Evolutionary conservation across 53 echinoderm and acorn worm genomes (phyloP), one percentile per base, ranked within the genome.

Genomic region (Echinometra lucunter): DNA sequence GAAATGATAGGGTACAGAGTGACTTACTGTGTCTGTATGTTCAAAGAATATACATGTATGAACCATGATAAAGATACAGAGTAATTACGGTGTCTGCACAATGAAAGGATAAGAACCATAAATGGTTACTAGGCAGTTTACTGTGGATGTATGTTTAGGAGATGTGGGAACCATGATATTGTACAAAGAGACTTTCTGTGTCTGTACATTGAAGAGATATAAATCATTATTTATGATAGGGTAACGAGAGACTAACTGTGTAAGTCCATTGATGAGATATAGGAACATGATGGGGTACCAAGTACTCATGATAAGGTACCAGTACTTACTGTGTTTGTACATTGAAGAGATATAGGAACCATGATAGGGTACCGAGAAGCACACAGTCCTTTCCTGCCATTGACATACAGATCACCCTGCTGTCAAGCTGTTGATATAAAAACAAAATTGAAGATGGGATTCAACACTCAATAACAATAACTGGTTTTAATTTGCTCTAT

Each of bases 31-130:
- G 95, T 96, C 30, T 91, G 67, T 35, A 95, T 93, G 82, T 95
- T 96, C 94, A 95, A 97, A 58, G 95, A 96, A 91, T 97, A 98
- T 66, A n/a, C n/a, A n/a, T n/a, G n/a, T n/a, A 98, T 92, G 82
- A 96, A 98, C 95, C 97, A 97, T 18, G 97, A 98, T 28, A 97
- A n/a, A n/a, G 15, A 97, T 98, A 55, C 98, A 97, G n/a, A 98
- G 91, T 69, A 32, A 69, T 69, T 69, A 32, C 30, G 30, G 13
- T 30, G 11, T 32, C 2, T 70, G 17, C 40, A 75, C 18, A 75
- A 4, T 75, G 75, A 75, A 75, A 21, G 40, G 38, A 75, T 19
- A 75, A 1, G 75, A 75, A 88, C 25, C 53, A 53, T n/a, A 13
- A 83, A 63, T 63, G 63, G 63, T 9, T 63, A 63, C 21, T 16